A percentile compares a stretch with the other conserved stretches of the same genome.
Evolutionary conservation across 2,797 vertebrate species (phyloP).

Genomic region (Gallinago nigripennis): DNA sequence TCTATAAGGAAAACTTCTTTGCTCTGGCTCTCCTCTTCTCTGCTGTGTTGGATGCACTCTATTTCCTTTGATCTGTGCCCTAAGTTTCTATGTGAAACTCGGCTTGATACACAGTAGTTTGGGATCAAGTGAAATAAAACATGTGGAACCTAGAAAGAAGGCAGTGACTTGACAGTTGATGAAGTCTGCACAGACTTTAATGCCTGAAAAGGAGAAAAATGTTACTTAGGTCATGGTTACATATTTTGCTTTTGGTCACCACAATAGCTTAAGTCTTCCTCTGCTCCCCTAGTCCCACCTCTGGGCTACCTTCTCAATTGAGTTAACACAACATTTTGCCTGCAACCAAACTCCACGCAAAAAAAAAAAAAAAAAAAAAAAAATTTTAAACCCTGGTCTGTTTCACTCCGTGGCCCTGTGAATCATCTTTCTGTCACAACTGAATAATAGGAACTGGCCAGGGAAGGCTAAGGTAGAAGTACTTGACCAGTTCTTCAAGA

Average conservation of each 20-base stretch:
- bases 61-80: not conserved
- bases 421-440: not conserved
- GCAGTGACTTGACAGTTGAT: not conserved
- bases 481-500: not conserved
- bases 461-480: not conserved
- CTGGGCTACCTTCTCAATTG: not conserved
- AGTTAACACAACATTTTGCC: not conserved
- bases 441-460: not conserved
- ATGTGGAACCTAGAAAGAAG: not conserved
- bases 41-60: not conserved
- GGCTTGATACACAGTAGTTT: not conserved
- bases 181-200: not conserved
- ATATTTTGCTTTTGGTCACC: not conserved
- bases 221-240: not conserved
- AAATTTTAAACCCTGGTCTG: not conserved
- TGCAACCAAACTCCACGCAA: not conserved
- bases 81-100: not conserved
- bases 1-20: not conserved
- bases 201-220: not conserved
- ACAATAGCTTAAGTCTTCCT: not conserved
- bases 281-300: not conserved
- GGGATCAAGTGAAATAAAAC: slow-evolving; percentile 5
- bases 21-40: not conserved
- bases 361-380: not conserved
- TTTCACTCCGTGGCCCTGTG: not conserved